Evolutionary conservation across 2,797 vertebrate genomes (phyloP), one percentile per base, ranked within the genome.

Genomic region (Peromyscus melanophrys): DNA sequence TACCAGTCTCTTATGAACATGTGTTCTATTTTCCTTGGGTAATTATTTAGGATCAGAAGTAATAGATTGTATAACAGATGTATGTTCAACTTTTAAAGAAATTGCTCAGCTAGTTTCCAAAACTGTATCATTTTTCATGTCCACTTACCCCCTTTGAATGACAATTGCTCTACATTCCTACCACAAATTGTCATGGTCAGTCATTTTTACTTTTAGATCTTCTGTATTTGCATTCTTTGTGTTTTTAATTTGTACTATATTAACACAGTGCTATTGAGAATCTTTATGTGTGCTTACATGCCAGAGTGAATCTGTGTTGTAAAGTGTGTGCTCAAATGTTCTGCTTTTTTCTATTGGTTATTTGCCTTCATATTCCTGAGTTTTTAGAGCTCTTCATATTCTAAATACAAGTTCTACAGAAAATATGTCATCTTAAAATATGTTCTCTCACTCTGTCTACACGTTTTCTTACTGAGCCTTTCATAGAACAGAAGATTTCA

Each of bases 21-120:
- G 3, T 19, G 16, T 12, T 37, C 55, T 78, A n/a, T 89, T 49
- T 46, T 67, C 71, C 8, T 77, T 57, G 9, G 10, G 37, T 88
- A 90, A 92, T 71, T 88, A 89, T 49, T 27, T 80, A 90, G 46
- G 14, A 78, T 80, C 91, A 17, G 10, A 88, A 84, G 43, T 25
- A 6, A 29, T 67, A n/a, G 4, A 1, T 61, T 25, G 46, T 52
- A 71, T 81, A 10, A 55, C 7, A 69, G 17, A 9, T 17, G 0
- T 19, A 59, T n/a, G 13, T 9, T 46, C 19, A 61, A 10, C 49
- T 89, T 89, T 77, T 71, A 55, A 71, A 84, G 40, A 61, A 89
- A 94, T 27, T 59, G 6, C 19, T 57, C 55, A 81, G 16, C 37
- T 43, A 6, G 78, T 96, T 94, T 82, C 78, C 29, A 96, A 94